Percentiles rank a stretch among this genome's conserved stretches.
Conservation (phyloP, 2,113 vertebrate species). For the Calyptomena viridis region DNA sequence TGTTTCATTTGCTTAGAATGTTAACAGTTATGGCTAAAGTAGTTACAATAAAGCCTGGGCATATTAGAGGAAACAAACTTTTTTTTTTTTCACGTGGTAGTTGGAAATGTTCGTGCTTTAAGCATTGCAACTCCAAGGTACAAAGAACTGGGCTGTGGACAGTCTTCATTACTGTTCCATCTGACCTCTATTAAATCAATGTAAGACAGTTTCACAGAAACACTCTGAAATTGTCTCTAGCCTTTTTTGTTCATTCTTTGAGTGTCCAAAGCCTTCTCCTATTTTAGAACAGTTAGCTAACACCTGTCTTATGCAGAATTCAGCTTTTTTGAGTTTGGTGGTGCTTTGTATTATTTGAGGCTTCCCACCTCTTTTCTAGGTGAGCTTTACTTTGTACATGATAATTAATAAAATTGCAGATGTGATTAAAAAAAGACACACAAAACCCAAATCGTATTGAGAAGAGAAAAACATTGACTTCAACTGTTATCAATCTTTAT, state of each 20-base stretch:
- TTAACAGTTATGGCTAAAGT: background rate
- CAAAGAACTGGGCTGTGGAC: background rate
- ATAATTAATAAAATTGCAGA: background rate
- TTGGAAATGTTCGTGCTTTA: background rate
- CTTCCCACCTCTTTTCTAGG: background rate
- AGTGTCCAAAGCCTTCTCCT: background rate
- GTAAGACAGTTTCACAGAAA: background rate
- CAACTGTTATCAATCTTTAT: background rate
- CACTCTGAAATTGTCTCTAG: background rate
- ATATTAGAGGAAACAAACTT: background rate
- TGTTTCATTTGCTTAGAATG: slow-evolving; percentile 22
- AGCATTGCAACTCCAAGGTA: background rate
- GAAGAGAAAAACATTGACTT: background rate
- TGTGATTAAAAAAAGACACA: background rate
- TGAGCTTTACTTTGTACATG: background rate
- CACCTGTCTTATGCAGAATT: background rate
- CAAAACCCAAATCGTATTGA: background rate
- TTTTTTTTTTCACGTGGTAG: background rate
- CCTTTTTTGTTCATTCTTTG: background rate
- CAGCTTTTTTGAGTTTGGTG: background rate
- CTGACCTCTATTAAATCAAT: background rate
- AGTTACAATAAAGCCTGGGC: background rate
- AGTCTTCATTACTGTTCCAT: background rate
- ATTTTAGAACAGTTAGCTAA: background rate
- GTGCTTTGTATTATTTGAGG: background rate